Evolutionary conservation across 2,113 vertebrate genomes (phyloP).

Genomic region (Dipodomys ordii): DNA sequence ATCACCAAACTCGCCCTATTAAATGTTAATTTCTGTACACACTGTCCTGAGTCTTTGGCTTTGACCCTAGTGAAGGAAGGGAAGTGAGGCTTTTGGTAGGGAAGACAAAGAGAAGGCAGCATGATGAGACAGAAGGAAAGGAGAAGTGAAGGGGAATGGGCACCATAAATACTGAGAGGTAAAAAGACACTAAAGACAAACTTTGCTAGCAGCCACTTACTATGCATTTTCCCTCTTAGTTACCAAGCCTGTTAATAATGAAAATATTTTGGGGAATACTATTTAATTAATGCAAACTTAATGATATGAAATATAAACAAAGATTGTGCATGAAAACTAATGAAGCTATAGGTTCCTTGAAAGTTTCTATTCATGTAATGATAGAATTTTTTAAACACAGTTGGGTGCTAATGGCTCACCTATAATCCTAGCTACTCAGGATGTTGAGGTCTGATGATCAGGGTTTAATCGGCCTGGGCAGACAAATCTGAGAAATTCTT

Average conservation of each 20-base stretch:
- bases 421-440: too few relatives aligned
- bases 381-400: not conserved
- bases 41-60: not conserved
- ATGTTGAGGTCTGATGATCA: too few relatives aligned
- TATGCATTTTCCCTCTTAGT: slow-evolving; percentile 7
- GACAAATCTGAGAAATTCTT: too few relatives aligned
- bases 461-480: too few relatives aligned
- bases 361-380: slow-evolving; percentile 24
- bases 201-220: slow-evolving; percentile 15
- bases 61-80: not conserved
- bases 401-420: too few relatives aligned
- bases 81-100: not conserved
- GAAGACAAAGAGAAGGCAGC: not conserved
- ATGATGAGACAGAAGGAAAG: not conserved
- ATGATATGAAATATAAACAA: slow-evolving; percentile 40
- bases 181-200: slow-evolving; percentile 56
- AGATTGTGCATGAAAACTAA: not conserved
- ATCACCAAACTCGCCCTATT: not conserved
- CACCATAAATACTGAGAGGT: slow-evolving; percentile 12
- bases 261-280: slow-evolving; percentile 12
- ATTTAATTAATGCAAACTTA: slow-evolving; percentile 47
- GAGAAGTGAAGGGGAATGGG: not conserved
- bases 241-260: slow-evolving; percentile 6
- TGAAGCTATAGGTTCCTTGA: not conserved
- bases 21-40: slow-evolving; percentile 53